Percentiles rank a stretch among this genome's conserved stretches.
Evolutionary conservation across 2,113 vertebrate genomes (phyloP).

Genomic region (Struthidea cinerea): DNA sequence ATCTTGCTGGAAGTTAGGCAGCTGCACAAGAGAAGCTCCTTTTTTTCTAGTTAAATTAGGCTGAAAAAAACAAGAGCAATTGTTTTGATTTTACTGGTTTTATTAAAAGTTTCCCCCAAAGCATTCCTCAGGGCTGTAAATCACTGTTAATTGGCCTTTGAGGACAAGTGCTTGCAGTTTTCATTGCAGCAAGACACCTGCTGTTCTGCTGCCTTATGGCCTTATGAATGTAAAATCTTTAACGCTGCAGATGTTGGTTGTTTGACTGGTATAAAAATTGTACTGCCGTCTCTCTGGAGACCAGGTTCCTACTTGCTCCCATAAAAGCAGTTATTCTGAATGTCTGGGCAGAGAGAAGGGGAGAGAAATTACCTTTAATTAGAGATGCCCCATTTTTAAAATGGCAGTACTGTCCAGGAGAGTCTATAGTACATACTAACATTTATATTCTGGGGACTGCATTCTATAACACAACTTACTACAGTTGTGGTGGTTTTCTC

Average conservation of each 20-base stretch:
- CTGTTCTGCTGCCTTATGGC: neutral
- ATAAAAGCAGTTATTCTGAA: neutral
- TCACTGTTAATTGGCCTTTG: neutral
- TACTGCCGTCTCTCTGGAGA: neutral
- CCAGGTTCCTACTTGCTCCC: neutral
- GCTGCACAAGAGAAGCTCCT: neutral
- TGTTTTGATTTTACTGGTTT: constrained; percentile 30
- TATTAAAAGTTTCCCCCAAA: neutral
- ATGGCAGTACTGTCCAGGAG: neutral
- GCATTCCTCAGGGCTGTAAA: constrained; percentile 13
- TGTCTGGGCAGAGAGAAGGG: neutral
- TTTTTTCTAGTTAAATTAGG: neutral
- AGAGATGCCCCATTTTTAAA: neutral
- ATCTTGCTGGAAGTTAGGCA: neutral
- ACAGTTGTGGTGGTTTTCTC: neutral
- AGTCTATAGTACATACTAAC: neutral
- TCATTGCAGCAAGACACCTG: neutral
- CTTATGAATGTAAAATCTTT: neutral
- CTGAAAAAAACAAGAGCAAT: neutral
- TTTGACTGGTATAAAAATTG: neutral
- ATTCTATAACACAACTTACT: neutral
- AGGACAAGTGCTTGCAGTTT: neutral
- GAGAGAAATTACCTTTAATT: neutral
- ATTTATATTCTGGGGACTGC: neutral
- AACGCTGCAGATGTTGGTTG: neutral